A percentile compares a stretch with the other conserved stretches of the same genome.
Conservation (phyloP, 2,113 vertebrate genomes). For the Shinisaurus crocodilurus region DNA sequence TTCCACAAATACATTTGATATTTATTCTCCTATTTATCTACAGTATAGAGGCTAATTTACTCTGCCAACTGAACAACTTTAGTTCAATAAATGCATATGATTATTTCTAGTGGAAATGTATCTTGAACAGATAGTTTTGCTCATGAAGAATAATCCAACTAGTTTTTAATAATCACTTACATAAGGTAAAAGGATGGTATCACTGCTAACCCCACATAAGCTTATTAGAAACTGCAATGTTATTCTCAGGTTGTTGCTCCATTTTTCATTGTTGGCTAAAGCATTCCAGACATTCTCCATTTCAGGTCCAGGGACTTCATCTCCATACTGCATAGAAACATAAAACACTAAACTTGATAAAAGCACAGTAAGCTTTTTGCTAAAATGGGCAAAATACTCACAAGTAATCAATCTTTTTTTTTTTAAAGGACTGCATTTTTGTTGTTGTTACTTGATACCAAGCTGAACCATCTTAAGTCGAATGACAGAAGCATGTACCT, state of each 20-base stretch:
- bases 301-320: conserved; percentile 94
- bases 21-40: background rate
- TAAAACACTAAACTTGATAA: background rate
- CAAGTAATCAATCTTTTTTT: background rate
- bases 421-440: background rate
- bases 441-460: background rate
- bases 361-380: background rate
- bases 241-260: conserved; percentile 95
- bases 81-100: background rate
- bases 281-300: conserved; percentile 99
- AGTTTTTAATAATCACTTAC: conserved; percentile 78
- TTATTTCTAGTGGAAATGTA: background rate
- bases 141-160: background rate
- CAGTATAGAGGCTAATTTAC: conserved; percentile 19
- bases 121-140: conserved; percentile 31
- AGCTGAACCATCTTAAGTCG: background rate
- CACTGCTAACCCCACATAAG: conserved; percentile 96
- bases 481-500: background rate
- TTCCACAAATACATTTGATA: background rate
- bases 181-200: conserved; percentile 91
- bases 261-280: conserved; percentile 95
- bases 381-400: background rate
- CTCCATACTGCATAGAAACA: conserved; percentile 86
- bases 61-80: background rate
- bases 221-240: conserved; percentile 96